Evolutionary conservation across 2,113 vertebrate species (phyloP), one percentile per base, ranked within the genome.

Genomic region (Gallinago undulata): DNA sequence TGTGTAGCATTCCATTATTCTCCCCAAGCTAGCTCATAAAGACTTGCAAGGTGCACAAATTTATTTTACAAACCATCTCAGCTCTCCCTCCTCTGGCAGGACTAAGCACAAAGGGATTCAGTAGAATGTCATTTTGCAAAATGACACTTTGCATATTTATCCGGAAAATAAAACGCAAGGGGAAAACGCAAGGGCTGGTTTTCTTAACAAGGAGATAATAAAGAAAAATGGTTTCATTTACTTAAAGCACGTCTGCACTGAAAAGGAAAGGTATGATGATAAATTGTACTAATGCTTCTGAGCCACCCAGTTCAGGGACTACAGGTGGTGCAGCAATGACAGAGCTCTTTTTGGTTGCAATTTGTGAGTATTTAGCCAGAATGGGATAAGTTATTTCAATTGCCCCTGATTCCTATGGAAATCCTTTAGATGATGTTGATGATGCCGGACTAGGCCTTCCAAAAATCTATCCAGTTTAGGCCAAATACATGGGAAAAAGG

Each of bases 201-300:
- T 96, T 95, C 92, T 90, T 92, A 88, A 94, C 59, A 50, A 62
- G 90, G 59, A 86, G 74, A 91, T 90, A 93, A 96, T 89, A 95
- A 89, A 96, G 89, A 94, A 77, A 89, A 74, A 92, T n/a, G 7
- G 73, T 92, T 96, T 89, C 24, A 84, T 87, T 95, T 92, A 82
- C 57, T 93, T 85, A 30, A 79, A 90, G 75, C 69, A 74, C n/a
- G 33, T 43, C 90, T 90, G 82, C 84, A 69, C 66, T 67, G 84
- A 70, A 91, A 87, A 84, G 62, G 47, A 60, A 95, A 96, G 50
- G 78, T 19, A 39, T 2, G 25, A 87, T 85, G 89, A 91, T 94
- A 85, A 97, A 96, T 90, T 0, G 8, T 30, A 25, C 41, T 50
- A 85, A 91, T 5, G 1, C n/a, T 45, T 30, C 62, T 48, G 24